Evolutionary conservation across 2,113 vertebrate species (phyloP), one percentile per base, ranked within the genome.

Genomic region (Dendropsophus ebraccatus): DNA sequence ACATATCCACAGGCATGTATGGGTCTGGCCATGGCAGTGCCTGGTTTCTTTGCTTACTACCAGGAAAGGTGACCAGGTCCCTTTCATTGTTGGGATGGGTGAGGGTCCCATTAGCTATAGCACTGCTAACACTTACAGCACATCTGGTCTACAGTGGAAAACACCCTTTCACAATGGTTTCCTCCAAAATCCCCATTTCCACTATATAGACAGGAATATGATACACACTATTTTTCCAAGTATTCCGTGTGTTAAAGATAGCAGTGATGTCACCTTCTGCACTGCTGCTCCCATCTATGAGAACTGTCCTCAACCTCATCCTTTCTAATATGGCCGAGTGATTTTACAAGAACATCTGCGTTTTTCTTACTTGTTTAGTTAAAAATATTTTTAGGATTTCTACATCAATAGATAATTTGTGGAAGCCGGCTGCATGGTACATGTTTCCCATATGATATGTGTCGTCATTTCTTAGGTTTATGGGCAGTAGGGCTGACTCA

Each of bases 401-500:
- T 25, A 13, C 37, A 76, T 52, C 73, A 30, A 1, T 28, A 16
- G 45, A 16, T 49, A 9, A 76, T 76, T 25, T 35, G 28, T 25
- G 28, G 9, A 73, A 74, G 41, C 11, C 11, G 5, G n/a, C 11
- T 1, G 21, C 17, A 23, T 54, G 74, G 32, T 54, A 32, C 16
- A 54, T 32, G 49, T 23, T 30, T 75, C 25, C 47, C 73, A 25
- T 50, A 25, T 35, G 35, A 52, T 21, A 30, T 54, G 25, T 30
- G 28, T 17, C 0, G 49, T 77, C 28, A 52, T 47, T 12, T 65
- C 60, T 67, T 65, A 14, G 60, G 60, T 35, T 35, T 70, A 5
- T 70, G 73, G 73, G 49, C 16, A 30, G 0, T 9, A 11, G 11
- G 12, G 37, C 28, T 84, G 82, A 84, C 58, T 84, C 69, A 84